Percentiles rank a stretch among this genome's conserved stretches.
Conservation (phyloP, 1,140 invertebrate species). For the Pogonomyrmex californicus region DNA sequence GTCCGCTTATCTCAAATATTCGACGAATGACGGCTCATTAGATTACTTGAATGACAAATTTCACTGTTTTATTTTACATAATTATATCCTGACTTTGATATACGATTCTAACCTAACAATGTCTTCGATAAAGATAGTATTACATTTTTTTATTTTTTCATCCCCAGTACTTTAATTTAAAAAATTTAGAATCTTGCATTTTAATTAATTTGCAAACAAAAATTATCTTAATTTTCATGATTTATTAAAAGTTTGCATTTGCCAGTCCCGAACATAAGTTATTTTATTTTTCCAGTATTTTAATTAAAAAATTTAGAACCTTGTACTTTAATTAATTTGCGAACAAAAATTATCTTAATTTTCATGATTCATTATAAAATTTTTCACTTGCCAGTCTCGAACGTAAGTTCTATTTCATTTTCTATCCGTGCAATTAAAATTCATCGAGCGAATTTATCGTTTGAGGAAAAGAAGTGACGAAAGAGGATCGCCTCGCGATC, state of each 20-base stretch:
- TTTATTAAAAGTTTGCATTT: too few species aligned
- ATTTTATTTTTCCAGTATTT: not conserved
- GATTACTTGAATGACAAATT: not conserved
- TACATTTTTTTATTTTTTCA: not conserved
- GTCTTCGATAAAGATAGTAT: not conserved
- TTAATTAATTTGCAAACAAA: not conserved
- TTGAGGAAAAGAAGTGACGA: not conserved
- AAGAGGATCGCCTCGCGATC: not conserved
- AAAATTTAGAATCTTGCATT: not conserved
- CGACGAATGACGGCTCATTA: not conserved
- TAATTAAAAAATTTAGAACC: not conserved
- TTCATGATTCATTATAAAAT: not conserved
- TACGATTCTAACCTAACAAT: not conserved
- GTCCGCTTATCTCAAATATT: conserved; percentile 9
- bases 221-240: too few species aligned
- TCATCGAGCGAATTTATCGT: not conserved
- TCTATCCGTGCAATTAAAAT: not conserved
- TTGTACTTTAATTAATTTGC: too few species aligned
- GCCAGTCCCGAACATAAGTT: too few species aligned
- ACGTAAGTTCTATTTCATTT: not conserved
- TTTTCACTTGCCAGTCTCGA: not conserved
- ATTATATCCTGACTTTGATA: not conserved
- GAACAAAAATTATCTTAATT: not conserved
- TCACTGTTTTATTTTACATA: not conserved
- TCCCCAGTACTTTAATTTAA: not conserved